Base-by-base conservation (phyloP, 1,140 invertebrate species). In the Zaprionus vittiger region DNA sequence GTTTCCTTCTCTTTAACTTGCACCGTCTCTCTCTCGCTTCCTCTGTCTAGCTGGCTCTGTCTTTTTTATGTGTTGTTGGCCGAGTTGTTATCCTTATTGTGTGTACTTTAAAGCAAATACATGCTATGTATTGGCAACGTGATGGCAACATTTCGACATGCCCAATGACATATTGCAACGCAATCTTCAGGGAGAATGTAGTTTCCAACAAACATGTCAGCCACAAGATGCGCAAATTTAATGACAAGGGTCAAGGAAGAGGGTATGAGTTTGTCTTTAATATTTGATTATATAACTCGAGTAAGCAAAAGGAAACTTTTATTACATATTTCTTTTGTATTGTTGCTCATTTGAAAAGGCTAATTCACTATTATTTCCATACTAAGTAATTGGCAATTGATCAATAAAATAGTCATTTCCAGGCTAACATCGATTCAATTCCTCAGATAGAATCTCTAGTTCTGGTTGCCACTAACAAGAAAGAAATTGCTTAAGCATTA, bases 11-110 rank as follows among this genome's bases (percentile, higher is more conserved):
- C 74, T 69, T 83, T 73, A 74, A 37, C 77, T 74, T 12, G 17
- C 11, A 12, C 22, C 14, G 11, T 17, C n/a, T 47, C 24, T 5
- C 41, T 28, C 9, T 4, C 44, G 22, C 4, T 34, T 24, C 31
- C 1, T 47, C 24, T 12, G 9, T 54, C 7, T 17, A 2, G 37
- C 14, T 15, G 31, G 14, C 47, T 4, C n/a, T 20, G n/a, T n/a
- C 49, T 55, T 69, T 81, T 84, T 73, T 82, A 60, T 77, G 66
- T 80, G 67, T 38, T 85, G 75, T 38, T 85, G 75, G 61, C 74
- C 70, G 64, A 69, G 69, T 76, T 79, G 63, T 76, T 71, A 66
- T 31, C 26, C 64, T 75, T 72, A 59, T 63, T 80, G 69, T 71
- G 73, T 61, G 60, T 60, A 31, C 63, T 62, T 79, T 66, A 69